Evolutionary conservation across 2,113 vertebrate species (phyloP).

Genomic region (Cynocephalus volans): DNA sequence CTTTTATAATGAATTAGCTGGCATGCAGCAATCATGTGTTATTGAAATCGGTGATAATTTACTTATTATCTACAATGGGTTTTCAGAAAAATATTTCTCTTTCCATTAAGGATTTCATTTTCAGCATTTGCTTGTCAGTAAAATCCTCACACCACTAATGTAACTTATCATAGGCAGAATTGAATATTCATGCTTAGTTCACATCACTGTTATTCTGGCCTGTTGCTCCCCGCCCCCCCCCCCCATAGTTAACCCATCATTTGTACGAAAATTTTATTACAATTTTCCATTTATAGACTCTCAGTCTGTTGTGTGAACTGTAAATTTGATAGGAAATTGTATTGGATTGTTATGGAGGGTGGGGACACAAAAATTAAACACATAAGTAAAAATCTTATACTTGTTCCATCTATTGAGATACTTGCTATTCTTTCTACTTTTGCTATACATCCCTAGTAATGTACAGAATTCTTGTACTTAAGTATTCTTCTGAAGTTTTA

Average conservation of each 20-base stretch:
- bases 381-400: slow-evolving; percentile 22
- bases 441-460: neutral
- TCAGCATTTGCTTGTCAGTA: slow-evolving; percentile 76
- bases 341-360: neutral
- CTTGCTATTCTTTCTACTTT: slow-evolving; percentile 18
- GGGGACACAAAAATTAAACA: slow-evolving; percentile 51
- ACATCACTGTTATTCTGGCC: slow-evolving; percentile 82
- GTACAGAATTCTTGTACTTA: neutral
- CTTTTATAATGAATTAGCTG: slow-evolving; percentile 59
- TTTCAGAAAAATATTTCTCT: slow-evolving; percentile 85
- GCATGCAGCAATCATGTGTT: slow-evolving; percentile 66
- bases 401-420: slow-evolving; percentile 3
- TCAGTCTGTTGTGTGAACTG: slow-evolving; percentile 55
- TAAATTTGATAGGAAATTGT: slow-evolving; percentile 53
- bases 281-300: slow-evolving; percentile 72
- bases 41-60: slow-evolving; percentile 76
- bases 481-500: slow-evolving; percentile 20
- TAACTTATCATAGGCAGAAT: slow-evolving; percentile 77
- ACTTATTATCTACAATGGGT: slow-evolving; percentile 74
- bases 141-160: slow-evolving; percentile 77
- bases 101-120: slow-evolving; percentile 78
- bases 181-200: slow-evolving; percentile 80
- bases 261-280: slow-evolving; percentile 71
- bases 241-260: slow-evolving; percentile 59
- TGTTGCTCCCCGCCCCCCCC: slow-evolving; percentile 13